Evolutionary conservation across 2,888 invertebrate species (phyloP), one percentile per base, ranked within the genome.

Genomic region (Phoronis australis): DNA sequence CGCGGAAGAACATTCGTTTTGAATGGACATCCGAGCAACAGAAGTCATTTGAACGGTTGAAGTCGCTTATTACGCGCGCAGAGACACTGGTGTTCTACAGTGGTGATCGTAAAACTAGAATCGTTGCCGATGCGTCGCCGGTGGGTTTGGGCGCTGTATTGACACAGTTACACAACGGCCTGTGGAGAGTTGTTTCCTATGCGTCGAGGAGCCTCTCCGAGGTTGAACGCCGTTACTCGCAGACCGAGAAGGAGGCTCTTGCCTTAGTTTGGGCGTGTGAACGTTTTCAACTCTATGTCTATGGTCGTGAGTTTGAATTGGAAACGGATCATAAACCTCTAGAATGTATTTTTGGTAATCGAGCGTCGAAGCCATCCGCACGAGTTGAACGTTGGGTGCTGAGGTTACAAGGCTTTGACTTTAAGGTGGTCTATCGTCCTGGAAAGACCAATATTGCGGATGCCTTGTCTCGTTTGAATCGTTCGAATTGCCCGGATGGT

Each of bases 1-100:
- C 48, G 6, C n/a, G 40, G 24, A 42, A 47, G 12, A 26, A 38
- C 26, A n/a, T n/a, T 18, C 12, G 25, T 6, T 47, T 47, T 27
- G 31, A 45, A 22, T 47, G 47, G 47, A 42, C 45, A 20, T 21
- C 45, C 22, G 15, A 18, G 6, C 44, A 46, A 21, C 3, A 47
- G 44, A 41, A 46, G 18, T 22, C 43, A 20, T 47, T 47, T 27
- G 44, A 47, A 20, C 23, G 24, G 15, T 20, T 47, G 22, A 45
- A 47, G 40, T 9, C 24, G 5, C n/a, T n/a, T 23, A 46, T 48
- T 6, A 26, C 35, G 4, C 26, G 37, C 20, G 22, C 48, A 15
- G 41, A 48, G 22, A 47, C 48, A 31, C 25, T 48, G 23, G 45
- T 45, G 12, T 48, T 47, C 35, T 48, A 47, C 31, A 37, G 35